Percentiles rank a stretch among this genome's conserved stretches.
Conservation (phyloP, 1,140 invertebrate genomes). For the Nephila pilipes region DNA sequence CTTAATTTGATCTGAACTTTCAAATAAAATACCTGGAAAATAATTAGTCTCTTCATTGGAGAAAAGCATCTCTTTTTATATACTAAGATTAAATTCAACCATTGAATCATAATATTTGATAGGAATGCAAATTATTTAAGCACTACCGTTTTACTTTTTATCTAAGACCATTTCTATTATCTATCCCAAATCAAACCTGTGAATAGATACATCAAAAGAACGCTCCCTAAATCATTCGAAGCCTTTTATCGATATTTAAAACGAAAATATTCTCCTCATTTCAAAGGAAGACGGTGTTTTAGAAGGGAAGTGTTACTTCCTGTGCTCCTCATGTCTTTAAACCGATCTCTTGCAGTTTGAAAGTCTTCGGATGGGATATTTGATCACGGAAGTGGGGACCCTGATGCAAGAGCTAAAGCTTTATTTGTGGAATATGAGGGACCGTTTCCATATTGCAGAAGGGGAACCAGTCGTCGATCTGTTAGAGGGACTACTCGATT, state of each 20-base stretch:
- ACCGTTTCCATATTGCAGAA: constrained; percentile 71
- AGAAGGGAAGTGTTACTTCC: constrained; percentile 15
- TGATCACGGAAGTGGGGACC: constrained; percentile 60
- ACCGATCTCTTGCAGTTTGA: constrained; percentile 67
- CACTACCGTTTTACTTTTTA: too few relatives aligned
- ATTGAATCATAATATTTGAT: too few relatives aligned
- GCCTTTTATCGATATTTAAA: constrained; percentile 36
- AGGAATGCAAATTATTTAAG: too few relatives aligned
- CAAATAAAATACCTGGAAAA: too few relatives aligned
- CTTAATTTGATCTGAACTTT: too few relatives aligned
- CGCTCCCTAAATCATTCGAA: not conserved
- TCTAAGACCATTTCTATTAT: not conserved
- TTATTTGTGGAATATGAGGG: constrained; percentile 68
- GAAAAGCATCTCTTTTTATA: too few relatives aligned
- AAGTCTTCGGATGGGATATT: constrained; percentile 76
- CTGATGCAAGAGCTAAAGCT: constrained; percentile 63
- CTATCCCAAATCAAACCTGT: not conserved
- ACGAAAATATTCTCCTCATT: constrained; percentile 13
- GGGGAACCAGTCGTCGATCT: constrained; percentile 73
- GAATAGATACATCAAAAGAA: not conserved
- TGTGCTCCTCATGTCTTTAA: not conserved
- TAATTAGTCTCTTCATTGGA: too few relatives aligned
- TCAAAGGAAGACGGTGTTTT: not conserved
- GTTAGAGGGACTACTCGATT: constrained; percentile 69
- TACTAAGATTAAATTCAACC: too few relatives aligned